Evolutionary conservation across 2,797 vertebrate genomes (phyloP), one percentile per base, ranked within the genome.

Genomic region (Sebastiscus albofasciatus): DNA sequence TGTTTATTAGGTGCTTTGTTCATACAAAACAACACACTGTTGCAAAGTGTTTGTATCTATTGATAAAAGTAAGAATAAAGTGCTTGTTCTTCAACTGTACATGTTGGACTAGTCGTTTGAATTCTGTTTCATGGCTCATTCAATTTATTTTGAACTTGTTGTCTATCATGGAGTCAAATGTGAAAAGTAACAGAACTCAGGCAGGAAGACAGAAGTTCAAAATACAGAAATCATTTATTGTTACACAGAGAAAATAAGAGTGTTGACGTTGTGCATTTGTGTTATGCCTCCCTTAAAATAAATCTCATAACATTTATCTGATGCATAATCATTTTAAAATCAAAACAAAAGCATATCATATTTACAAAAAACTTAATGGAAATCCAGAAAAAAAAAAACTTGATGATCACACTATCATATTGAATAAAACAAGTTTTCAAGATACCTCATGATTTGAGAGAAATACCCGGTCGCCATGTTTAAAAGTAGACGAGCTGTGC

Each of bases 61-160:
- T 90, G 83, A 91, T 91, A 90, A 86, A 91, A 90, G 83, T 80
- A 72, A 85, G 76, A 92, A 86, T 93, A 93, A 94, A 94, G 90
- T 94, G 91, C 77, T 87, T 79, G 49, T 87, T 89, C 56, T 79
- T 89, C 27, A 64, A 81, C 67, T 91, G 69, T 79, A 92, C 85
- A 86, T 72, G 62, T 83, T 68, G 82, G 27, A 81, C 24, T 72
- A 79, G 61, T 7, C 12, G 1, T 67, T 67, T 89, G n/a, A 85
- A 68, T 77, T 71, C 8, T 68, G 33, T 80, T 78, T 79, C 55
- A 68, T 34, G 7, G 61, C 68, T 81, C 52, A 22, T 84, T 80
- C 59, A 13, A 55, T 73, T 78, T 14, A 31, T 75, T 73, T 73
- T 67, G 33, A 78, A 73, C 52, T 59, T 76, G n/a, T 58, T 75